Evolutionary conservation across 2,888 invertebrate genomes (phyloP).

Genomic region (Amphipoea oculea): DNA sequence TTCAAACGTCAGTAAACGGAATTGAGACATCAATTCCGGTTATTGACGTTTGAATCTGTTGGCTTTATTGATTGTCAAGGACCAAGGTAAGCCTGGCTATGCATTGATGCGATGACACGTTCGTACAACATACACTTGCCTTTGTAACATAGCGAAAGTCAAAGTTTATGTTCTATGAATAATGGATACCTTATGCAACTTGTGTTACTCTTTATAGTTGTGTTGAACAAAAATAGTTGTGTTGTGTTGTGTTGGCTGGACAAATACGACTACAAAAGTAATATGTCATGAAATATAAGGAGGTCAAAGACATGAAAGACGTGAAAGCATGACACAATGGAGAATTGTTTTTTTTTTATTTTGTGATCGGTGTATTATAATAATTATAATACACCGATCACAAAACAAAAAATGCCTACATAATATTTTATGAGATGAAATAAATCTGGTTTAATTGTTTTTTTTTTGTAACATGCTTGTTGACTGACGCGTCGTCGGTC

Average conservation of each 20-base stretch:
- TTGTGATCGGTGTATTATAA: background rate
- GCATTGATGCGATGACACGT: background rate
- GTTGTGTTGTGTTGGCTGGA: constrained; percentile 10
- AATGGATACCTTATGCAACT: constrained; percentile 52
- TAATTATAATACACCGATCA: too few species aligned
- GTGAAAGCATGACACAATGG: constrained; percentile 13
- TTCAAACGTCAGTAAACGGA: too few species aligned
- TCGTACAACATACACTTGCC: constrained; percentile 7
- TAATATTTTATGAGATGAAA: background rate
- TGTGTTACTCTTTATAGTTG: constrained; percentile 18
- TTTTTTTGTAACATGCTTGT: background rate
- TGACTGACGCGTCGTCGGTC: too few species aligned
- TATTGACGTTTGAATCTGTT: background rate
- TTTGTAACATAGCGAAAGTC: constrained; percentile 53
- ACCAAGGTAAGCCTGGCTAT: background rate
- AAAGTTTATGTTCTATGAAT: constrained; percentile 58
- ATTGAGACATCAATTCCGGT: background rate
- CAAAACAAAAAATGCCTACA: too few species aligned
- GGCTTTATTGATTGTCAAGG: constrained; percentile 6
- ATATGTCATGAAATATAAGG: constrained; percentile 10
- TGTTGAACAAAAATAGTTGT: constrained; percentile 27
- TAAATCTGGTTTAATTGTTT: too few species aligned
- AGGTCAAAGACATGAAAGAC: background rate
- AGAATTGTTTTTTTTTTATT: constrained; percentile 14
- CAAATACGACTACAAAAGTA: constrained; percentile 6